These are phyloP conservation scores for Endotricha flammealis DNA, from an alignment of 2,888 invertebrate genomes.

Conservation along the genomic window DNA sequence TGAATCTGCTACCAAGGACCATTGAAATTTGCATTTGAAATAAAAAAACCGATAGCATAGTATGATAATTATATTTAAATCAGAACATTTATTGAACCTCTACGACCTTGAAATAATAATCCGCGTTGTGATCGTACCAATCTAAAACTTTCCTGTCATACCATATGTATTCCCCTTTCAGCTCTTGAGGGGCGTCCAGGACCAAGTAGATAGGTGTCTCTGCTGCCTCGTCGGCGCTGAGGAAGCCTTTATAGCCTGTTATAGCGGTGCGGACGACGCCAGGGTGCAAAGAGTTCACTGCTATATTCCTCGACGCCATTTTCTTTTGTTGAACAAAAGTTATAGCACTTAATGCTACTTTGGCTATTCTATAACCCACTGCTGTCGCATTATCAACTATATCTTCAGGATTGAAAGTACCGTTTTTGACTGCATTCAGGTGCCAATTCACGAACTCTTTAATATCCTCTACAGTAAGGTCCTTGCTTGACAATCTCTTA, in stretches of 20 bases:
- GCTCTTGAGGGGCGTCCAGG: conserved; percentile 61
- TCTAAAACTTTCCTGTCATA: conserved; percentile 71
- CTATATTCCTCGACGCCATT: conserved; percentile 76
- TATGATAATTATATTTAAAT: no score
- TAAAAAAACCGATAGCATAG: no score
- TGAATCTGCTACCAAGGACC: no score
- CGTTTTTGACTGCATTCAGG: conserved; percentile 59
- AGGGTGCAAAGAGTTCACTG: conserved; percentile 82
- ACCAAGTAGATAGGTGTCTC: conserved; percentile 75
- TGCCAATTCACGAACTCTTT: conserved; percentile 80
- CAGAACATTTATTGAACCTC: no score
- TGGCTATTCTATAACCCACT: conserved; percentile 82
- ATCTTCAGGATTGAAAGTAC: conserved; percentile 41
- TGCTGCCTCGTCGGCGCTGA: conserved; percentile 76
- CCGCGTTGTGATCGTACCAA: conserved; percentile 67
- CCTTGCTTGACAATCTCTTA: conserved; percentile 38
- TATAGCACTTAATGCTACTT: conserved; percentile 84
- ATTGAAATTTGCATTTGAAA: no score
- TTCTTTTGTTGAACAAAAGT: conserved; percentile 81
- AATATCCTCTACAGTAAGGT: conserved; percentile 43
- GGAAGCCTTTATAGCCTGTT: conserved; percentile 79
- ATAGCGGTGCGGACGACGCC: conserved; percentile 88
- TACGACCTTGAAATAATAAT: conserved; percentile 56
- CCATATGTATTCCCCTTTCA: conserved; percentile 84
- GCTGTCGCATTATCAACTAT: conserved; percentile 71